Conservation (phyloP, 2,113 vertebrate species). For the Cyanistes caeruleus region DNA sequence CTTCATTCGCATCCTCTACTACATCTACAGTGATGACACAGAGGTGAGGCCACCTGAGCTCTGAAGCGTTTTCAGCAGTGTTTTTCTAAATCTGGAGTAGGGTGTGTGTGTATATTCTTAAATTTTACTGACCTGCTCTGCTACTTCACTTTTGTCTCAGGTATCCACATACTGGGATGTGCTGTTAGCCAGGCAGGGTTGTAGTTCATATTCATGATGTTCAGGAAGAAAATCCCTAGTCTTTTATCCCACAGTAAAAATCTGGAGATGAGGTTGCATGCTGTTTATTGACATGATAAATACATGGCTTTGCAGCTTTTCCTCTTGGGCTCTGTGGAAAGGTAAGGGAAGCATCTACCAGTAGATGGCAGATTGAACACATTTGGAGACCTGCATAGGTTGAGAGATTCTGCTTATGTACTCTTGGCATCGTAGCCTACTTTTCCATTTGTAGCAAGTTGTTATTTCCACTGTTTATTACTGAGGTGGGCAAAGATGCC, state of each 20-base stretch:
- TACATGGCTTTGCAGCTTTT: not conserved
- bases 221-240: not conserved
- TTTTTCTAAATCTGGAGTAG: not conserved
- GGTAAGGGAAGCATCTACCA: slow-evolving; percentile 9
- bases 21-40: slow-evolving; percentile 91
- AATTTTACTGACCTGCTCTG: not conserved
- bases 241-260: not conserved
- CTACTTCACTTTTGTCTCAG: not conserved
- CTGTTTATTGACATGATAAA: not conserved
- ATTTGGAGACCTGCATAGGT: not conserved
- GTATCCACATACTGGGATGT: not conserved
- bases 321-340: not conserved
- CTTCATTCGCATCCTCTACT: slow-evolving; percentile 90
- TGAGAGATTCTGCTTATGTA: not conserved
- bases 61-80: not conserved
- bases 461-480: slow-evolving; percentile 9
- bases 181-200: not conserved
- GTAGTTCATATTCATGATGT: not conserved
- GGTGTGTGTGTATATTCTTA: not conserved
- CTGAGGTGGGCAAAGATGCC: not conserved
- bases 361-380: slow-evolving; percentile 52
- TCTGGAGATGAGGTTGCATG: not conserved
- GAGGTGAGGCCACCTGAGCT: slow-evolving; percentile 78
- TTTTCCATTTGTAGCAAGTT: slow-evolving; percentile 40
- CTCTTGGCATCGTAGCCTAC: not conserved